Percentiles rank a stretch among this genome's conserved stretches.
Evolutionary conservation across 2,113 vertebrate species (phyloP).

Genomic region (Bothrops jararaca): DNA sequence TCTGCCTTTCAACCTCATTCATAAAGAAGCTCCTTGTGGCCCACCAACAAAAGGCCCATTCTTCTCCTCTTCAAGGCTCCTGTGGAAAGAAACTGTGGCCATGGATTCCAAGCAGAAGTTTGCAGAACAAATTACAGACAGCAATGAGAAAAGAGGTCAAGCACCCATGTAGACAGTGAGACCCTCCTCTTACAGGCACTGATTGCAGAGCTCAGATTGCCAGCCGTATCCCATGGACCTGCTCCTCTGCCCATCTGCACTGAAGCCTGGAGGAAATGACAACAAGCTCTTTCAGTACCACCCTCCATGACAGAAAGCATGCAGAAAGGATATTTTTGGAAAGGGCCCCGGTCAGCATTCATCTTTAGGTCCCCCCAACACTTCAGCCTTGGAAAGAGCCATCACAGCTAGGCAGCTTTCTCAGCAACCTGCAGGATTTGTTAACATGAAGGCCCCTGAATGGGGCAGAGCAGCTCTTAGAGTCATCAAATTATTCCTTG

Average conservation of each 20-base stretch:
- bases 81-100: background rate
- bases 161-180: background rate
- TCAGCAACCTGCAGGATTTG: background rate
- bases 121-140: background rate
- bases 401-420: background rate
- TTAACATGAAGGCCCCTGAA: background rate
- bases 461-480: background rate
- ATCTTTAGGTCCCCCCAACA: too few relatives aligned
- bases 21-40: conserved; percentile 11
- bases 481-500: background rate
- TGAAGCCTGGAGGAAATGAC: background rate
- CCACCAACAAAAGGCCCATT: conserved; percentile 13
- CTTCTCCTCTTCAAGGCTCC: background rate
- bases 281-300: background rate
- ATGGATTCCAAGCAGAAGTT: background rate
- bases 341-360: background rate
- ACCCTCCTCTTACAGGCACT: background rate
- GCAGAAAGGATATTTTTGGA: background rate
- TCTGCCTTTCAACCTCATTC: background rate
- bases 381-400: background rate
- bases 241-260: background rate
- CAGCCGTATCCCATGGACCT: background rate
- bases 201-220: too few relatives aligned
- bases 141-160: background rate
- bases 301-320: background rate